Base-by-base conservation (phyloP, 2,797 vertebrate genomes). In the Apogon talboti region DNA sequence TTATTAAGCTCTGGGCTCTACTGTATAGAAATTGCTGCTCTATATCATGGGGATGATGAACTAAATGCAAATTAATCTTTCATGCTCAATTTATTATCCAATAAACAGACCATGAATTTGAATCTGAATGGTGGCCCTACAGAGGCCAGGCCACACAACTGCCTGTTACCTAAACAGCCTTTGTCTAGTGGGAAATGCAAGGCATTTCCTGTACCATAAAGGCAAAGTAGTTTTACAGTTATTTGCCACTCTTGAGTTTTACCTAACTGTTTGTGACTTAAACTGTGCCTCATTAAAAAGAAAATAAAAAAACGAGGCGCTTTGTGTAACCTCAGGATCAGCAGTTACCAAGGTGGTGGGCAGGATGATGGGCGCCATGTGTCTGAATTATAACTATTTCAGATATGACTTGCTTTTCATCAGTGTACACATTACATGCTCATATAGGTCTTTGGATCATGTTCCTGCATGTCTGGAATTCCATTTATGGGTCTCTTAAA, bases 41-140 rank as follows among this genome's bases (percentile, higher is more conserved):
- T 83, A 65, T 82, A 79, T 88, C 80, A 68, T 54, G 48, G 51
- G 65, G 60, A 60, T 84, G 81, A 86, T 86, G 73, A 88, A 86
- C 64, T 74, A 74, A 84, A 84, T 78, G 69, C 79, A 86, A 89
- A 89, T 87, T 66, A 80, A 89, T 90, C 82, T 84, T 88, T 80
- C 81, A 89, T 83, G 81, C 84, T 86, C 83, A 88, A 86, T 90
- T 85, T 86, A 88, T 86, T 84, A 83, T 86, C 82, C 70, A 81
- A 83, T 84, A 87, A 86, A 90, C 84, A 88, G 73, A 73, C 53
- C 45, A 19, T 79, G 80, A 66, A 88, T 88, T 84, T 76, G 46
- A 88, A 91, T 86, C 40, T 79, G 78, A 89, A 78, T 69, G 63
- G 64, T 61, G 54, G 54, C 54, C 59, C 71, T 42, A 62, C 79